Conservation (phyloP, 23 tunicate genomes). For the Halocynthia roretzi region DNA sequence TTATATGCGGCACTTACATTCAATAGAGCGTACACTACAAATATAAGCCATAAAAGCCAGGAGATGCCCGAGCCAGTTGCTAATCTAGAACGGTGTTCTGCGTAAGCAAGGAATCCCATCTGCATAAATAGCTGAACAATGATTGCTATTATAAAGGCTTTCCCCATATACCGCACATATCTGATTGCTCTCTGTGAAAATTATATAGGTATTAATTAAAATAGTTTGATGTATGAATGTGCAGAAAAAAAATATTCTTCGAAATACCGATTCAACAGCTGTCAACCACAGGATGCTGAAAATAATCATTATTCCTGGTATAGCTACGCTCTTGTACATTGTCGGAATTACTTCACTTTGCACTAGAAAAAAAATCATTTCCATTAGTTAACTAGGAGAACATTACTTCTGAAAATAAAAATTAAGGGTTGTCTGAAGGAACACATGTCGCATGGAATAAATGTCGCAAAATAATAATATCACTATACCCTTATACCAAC, state of each 20-base stretch:
- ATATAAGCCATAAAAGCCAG: conserved; percentile 47
- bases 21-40: conserved; percentile 36
- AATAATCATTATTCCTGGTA: conserved; percentile 56
- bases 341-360: conserved; percentile 23
- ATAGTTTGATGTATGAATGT: neutral
- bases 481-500: too few species aligned
- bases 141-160: conserved; percentile 31
- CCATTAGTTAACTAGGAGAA: too few species aligned
- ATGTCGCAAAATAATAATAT: too few species aligned
- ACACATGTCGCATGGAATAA: too few species aligned
- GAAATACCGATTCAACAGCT: conserved; percentile 64
- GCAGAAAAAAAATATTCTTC: neutral
- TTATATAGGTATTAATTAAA: neutral
- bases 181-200: conserved; percentile 34
- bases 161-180: conserved; percentile 36
- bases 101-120: conserved; percentile 39
- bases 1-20: conserved; percentile 44
- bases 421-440: too few species aligned
- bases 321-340: conserved; percentile 51
- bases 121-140: conserved; percentile 48
- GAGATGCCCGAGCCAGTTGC: conserved; percentile 4
- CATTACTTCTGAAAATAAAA: too few species aligned
- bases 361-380: conserved; percentile 12
- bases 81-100: conserved; percentile 13
- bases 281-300: conserved; percentile 75